phyloP scores from a whole-genome alignment of 2,113 vertebrate genomes.

The Pelusios castaneus region DNA sequence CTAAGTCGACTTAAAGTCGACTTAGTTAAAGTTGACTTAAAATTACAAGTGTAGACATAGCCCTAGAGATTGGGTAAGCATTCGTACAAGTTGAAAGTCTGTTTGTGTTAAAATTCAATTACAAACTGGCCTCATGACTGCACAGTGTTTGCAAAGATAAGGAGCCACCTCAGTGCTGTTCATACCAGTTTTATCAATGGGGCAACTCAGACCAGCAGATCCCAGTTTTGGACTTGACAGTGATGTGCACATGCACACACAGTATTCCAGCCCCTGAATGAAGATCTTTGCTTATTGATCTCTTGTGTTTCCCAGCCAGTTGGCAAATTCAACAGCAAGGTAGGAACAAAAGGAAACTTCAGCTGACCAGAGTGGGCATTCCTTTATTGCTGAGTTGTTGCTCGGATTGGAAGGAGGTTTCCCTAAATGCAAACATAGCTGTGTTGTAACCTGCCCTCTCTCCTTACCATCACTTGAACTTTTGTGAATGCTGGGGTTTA shows the following conservation, averaged over 20 bases:
- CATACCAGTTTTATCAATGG: neutral
- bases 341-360: neutral
- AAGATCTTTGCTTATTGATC: neutral
- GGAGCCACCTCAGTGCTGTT: rapidly evolving
- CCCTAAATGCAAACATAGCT: neutral
- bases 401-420: neutral
- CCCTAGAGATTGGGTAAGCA: neutral
- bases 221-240: neutral
- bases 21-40: too few relatives aligned
- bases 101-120: neutral
- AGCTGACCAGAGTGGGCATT: neutral
- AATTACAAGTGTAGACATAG: too few relatives aligned
- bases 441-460: neutral
- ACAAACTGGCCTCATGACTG: neutral
- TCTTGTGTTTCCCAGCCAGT: neutral
- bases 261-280: neutral
- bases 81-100: neutral
- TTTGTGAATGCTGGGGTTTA: neutral
- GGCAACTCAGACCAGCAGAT: neutral
- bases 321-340: neutral
- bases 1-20: too few relatives aligned
- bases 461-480: neutral
- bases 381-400: neutral
- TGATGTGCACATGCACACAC: neutral
- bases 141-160: neutral